Evolutionary conservation across 2,888 invertebrate species (phyloP), one percentile per base, ranked within the genome.

Genomic region (Syrista parreyssii): DNA sequence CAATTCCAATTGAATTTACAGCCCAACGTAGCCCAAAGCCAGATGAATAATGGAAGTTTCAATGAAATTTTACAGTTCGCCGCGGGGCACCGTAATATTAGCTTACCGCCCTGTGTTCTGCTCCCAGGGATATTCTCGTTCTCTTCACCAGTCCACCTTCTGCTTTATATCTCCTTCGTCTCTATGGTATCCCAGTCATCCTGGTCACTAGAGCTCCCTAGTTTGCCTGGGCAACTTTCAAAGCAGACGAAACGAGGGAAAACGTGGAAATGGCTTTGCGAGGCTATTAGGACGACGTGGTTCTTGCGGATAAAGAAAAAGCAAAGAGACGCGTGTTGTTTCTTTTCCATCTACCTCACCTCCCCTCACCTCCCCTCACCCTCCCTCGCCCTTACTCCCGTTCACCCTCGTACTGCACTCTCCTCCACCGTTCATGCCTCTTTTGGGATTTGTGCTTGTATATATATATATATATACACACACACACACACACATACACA

Each of bases 1-100:
- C 86, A 86, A 86, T 85, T 86, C 83, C 85, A 89, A 88, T 89
- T 86, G 87, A 87, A 85, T 89, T 88, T 87, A 81, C 80, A 78
- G 77, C 9, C 30, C 69, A 69, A 30, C 69, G 69, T 4, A 6
- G 32, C 31, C 69, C 69, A 69, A 23, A 69, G 69, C 69, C 83
- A 83, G 84, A 90, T 90, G 90, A 91, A 91, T 91, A 91, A 91
- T 91, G 89, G 88, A 91, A 89, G 87, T 88, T 88, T 85, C 88
- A 91, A 91, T 91, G 91, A 91, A 90, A 91, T 91, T 91, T 91
- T 90, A 89, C 89, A 90, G 87, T 84, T 88, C 91, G 89, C 91
- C 88, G 89, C 90, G 89, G 91, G 91, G 87, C 85, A 88, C 86
- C 89, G 88, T 87, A 88, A 91, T 91, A 91, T 91, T 91, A 91